phyloP scores from a whole-genome alignment of 2,888 invertebrate genomes.

The Rhimphoctona megacephalus region DNA sequence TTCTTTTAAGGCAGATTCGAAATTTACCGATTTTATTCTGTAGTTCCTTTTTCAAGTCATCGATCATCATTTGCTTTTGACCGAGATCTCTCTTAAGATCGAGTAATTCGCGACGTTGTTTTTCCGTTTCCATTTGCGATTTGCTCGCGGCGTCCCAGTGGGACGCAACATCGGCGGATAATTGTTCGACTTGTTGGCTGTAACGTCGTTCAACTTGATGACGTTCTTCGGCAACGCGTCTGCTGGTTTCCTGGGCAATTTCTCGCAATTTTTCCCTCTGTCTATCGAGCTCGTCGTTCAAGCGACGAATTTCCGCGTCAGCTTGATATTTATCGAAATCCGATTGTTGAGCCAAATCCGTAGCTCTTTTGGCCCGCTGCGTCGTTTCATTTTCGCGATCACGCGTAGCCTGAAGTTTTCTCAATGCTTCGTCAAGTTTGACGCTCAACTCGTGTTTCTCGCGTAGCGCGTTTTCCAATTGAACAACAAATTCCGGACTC shows the following conservation, averaged over 20 bases:
- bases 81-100: constrained; percentile 92
- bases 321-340: constrained; percentile 92
- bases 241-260: constrained; percentile 90
- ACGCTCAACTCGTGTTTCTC: constrained; percentile 79
- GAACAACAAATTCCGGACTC: constrained; percentile 69
- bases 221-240: constrained; percentile 90
- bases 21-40: constrained; percentile 90
- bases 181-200: constrained; percentile 90
- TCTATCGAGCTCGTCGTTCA: constrained; percentile 92
- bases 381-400: constrained; percentile 88
- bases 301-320: constrained; percentile 90
- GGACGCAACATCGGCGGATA: constrained; percentile 91
- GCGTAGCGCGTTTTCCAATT: constrained; percentile 78
- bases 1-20: not conserved
- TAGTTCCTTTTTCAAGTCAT: constrained; percentile 92
- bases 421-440: constrained; percentile 89
- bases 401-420: constrained; percentile 88
- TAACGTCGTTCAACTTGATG: constrained; percentile 91
- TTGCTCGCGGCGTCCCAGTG: constrained; percentile 94
- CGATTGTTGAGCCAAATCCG: constrained; percentile 91
- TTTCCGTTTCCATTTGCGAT: constrained; percentile 90
- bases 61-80: constrained; percentile 91
- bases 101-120: constrained; percentile 91
- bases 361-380: constrained; percentile 89
- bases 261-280: constrained; percentile 92